Percentiles rank a stretch among this genome's conserved stretches.
Conservation (phyloP, 2,888 invertebrate genomes). For the Salticus scenicus region DNA sequence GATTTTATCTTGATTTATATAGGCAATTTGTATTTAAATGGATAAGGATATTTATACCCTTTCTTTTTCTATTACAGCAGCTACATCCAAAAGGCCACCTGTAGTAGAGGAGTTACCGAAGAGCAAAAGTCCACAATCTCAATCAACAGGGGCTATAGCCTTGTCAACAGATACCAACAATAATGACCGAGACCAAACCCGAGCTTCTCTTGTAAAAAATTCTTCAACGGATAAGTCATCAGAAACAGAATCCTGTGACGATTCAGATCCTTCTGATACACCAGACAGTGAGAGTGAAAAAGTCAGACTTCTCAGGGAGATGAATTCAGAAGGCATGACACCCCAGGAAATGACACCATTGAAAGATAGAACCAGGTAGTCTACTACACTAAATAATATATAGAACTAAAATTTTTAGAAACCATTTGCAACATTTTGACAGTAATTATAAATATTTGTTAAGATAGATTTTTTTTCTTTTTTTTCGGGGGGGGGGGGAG, state of each 20-base stretch:
- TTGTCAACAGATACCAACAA: slow-evolving; percentile 52
- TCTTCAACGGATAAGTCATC: slow-evolving; percentile 20
- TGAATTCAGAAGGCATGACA: slow-evolving; percentile 48
- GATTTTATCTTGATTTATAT: too few species aligned
- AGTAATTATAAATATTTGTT: too few species aligned
- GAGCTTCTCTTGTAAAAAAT: slow-evolving; percentile 9
- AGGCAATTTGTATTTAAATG: too few species aligned
- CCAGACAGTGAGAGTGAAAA: slow-evolving; percentile 45
- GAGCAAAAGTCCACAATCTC: slow-evolving; percentile 34
- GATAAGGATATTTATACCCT: too few species aligned
- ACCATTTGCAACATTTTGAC: too few species aligned
- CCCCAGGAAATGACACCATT: slow-evolving; percentile 43
- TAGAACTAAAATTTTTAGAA: too few species aligned
- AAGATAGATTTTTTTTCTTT: too few species aligned
- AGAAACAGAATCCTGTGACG: slow-evolving; percentile 21
- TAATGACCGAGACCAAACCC: slow-evolving; percentile 23
- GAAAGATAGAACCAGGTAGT: slow-evolving; percentile 53
- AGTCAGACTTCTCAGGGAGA: slow-evolving; percentile 45
- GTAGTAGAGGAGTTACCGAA: slow-evolving; percentile 27
- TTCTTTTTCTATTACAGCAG: slow-evolving; percentile 15
- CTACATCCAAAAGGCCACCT: slow-evolving; percentile 25
- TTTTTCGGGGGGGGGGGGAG: too few species aligned
- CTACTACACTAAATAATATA: too few species aligned
- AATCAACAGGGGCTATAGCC: slow-evolving; percentile 34
- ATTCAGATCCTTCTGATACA: slow-evolving; percentile 4